Evolutionary conservation across 2,113 vertebrate species (phyloP).

Genomic region (Panthera leo): DNA sequence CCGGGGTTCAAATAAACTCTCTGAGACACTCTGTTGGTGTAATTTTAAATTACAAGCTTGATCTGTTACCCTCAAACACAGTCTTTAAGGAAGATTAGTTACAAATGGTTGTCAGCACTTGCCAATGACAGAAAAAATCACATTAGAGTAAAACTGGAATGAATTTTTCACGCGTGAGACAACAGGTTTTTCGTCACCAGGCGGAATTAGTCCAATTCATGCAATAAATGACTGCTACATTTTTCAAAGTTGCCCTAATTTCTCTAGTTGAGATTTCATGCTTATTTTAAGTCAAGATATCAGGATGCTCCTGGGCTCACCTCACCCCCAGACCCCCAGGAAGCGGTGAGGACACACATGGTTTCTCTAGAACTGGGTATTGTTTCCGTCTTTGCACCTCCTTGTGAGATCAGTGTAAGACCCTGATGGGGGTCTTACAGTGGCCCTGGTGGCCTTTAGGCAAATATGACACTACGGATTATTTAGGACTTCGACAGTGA

Average conservation of each 20-base stretch:
- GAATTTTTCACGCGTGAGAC: constrained; percentile 52
- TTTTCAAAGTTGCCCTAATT: constrained; percentile 45
- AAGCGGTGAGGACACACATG: neutral
- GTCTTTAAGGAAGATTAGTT: constrained; percentile 77
- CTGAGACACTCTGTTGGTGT: constrained; percentile 81
- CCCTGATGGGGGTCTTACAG: too few relatives aligned
- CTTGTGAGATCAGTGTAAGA: neutral
- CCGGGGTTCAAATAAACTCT: constrained; percentile 65
- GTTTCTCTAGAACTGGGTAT: neutral
- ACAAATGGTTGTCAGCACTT: constrained; percentile 77
- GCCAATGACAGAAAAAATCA: constrained; percentile 69
- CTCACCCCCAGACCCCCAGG: neutral
- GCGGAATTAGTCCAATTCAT: constrained; percentile 64
- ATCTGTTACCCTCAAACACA: constrained; percentile 81
- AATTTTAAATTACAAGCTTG: constrained; percentile 83
- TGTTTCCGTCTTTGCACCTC: neutral
- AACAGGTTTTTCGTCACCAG: constrained; percentile 62
- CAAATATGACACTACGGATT: neutral
- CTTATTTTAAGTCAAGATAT: constrained; percentile 56
- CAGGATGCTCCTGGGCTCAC: neutral
- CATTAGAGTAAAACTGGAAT: constrained; percentile 69
- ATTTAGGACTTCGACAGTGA: constrained; percentile 30
- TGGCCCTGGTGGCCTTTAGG: neutral
- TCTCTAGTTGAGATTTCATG: constrained; percentile 53
- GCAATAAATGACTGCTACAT: constrained; percentile 53